phyloP scores from a whole-genome alignment of 2,888 invertebrate genomes.

The Eulithis prunata region DNA sequence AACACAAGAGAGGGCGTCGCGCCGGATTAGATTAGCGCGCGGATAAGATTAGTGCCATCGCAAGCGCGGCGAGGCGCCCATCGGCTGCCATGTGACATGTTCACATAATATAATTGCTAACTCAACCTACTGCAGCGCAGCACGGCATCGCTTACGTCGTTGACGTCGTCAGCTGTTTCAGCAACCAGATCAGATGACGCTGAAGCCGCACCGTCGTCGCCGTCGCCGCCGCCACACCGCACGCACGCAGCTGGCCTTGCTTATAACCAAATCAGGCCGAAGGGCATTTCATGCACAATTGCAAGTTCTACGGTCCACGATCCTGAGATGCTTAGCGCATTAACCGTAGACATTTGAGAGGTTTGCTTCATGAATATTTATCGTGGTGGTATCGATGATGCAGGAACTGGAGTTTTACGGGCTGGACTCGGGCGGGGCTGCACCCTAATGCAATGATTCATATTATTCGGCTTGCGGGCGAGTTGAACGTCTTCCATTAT shows the following conservation, averaged over 20 bases:
- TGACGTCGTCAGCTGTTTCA: background rate
- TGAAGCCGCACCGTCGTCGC: background rate
- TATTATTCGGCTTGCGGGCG: slow-evolving; percentile 84
- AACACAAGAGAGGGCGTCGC: slow-evolving; percentile 80
- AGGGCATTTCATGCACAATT: slow-evolving; percentile 20
- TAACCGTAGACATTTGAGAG: slow-evolving; percentile 48
- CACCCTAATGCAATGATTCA: slow-evolving; percentile 85
- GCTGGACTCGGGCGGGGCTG: slow-evolving; percentile 80
- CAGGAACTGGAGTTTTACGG: slow-evolving; percentile 63
- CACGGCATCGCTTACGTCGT: slow-evolving; percentile 31
- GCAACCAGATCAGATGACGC: slow-evolving; percentile 12
- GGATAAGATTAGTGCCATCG: slow-evolving; percentile 80
- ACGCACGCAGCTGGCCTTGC: no score
- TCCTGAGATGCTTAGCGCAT: slow-evolving; percentile 34
- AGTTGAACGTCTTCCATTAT: slow-evolving; percentile 85
- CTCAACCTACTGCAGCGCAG: slow-evolving; percentile 47
- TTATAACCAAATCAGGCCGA: slow-evolving; percentile 20
- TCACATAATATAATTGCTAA: slow-evolving; percentile 73
- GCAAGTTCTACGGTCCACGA: slow-evolving; percentile 28
- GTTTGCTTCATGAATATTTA: slow-evolving; percentile 67
- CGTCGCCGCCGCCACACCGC: no score
- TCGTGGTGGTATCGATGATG: slow-evolving; percentile 48
- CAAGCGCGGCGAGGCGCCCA: slow-evolving; percentile 46
- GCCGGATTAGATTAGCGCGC: slow-evolving; percentile 77
- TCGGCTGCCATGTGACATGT: slow-evolving; percentile 63